These are phyloP conservation scores for Lymantria dispar DNA, from an alignment of 2,888 invertebrate species.

Conservation along the genomic window DNA sequence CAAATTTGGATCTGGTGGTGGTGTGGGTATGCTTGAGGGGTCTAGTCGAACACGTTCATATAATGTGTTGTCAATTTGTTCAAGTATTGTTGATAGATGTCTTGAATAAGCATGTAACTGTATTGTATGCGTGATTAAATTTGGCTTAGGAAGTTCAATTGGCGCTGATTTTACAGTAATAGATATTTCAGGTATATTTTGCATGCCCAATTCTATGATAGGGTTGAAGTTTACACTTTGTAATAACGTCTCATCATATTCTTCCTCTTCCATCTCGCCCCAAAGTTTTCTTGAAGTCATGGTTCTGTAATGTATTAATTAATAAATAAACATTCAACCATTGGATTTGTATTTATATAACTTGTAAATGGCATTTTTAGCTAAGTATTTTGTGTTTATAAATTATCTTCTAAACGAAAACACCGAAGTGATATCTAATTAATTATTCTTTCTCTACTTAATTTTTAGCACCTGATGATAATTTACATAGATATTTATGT, in stretches of 20 bases:
- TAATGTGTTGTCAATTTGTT: conserved; percentile 59
- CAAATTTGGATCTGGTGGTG: conserved; percentile 58
- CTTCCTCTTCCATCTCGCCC: conserved; percentile 70
- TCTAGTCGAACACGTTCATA: conserved; percentile 61
- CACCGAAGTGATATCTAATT: too few relatives aligned
- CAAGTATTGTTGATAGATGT: conserved; percentile 60
- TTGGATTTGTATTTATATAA: too few relatives aligned
- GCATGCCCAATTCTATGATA: conserved; percentile 76
- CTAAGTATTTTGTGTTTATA: too few relatives aligned
- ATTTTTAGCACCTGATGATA: too few relatives aligned
- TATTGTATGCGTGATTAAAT: conserved; percentile 73
- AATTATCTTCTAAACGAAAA: too few relatives aligned
- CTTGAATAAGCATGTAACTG: conserved; percentile 64
- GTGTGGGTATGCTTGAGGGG: conserved; percentile 54
- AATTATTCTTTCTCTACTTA: too few relatives aligned
- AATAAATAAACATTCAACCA: too few relatives aligned
- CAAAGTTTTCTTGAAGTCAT: conserved; percentile 59
- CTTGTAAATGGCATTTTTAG: too few relatives aligned
- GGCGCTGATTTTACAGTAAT: conserved; percentile 72
- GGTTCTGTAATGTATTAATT: background rate
- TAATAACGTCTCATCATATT: conserved; percentile 55
- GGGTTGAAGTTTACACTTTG: conserved; percentile 76
- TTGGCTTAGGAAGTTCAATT: conserved; percentile 68
- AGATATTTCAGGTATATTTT: conserved; percentile 75
- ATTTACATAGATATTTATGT: too few relatives aligned